Conservation (phyloP, 2,113 vertebrate genomes). For the Callipepla squamata region DNA sequence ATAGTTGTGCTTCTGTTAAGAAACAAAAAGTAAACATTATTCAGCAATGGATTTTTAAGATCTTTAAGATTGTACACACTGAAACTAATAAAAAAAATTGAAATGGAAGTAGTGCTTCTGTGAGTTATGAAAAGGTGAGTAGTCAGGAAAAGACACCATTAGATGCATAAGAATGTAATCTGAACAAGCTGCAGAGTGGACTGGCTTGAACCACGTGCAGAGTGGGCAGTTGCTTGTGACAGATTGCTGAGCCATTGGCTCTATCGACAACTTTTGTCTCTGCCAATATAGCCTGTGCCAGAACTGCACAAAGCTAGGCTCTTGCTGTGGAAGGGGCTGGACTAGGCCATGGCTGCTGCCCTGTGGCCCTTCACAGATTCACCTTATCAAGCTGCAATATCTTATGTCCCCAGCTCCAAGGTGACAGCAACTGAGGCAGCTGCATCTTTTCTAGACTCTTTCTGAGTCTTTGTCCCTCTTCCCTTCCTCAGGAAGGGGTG, state of each 20-base stretch:
- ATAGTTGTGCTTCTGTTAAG: background rate
- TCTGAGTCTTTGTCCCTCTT: background rate
- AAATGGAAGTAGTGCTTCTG: background rate
- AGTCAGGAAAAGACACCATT: background rate
- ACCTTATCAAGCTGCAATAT: fast-evolving
- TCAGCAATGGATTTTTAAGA: background rate
- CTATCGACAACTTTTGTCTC: background rate
- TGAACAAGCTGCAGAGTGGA: background rate
- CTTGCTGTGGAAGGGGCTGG: background rate
- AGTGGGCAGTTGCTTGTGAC: background rate
- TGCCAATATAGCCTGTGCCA: background rate
- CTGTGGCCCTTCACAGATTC: fast-evolving
- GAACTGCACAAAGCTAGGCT: background rate
- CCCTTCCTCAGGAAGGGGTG: background rate
- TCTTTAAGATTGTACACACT: background rate
- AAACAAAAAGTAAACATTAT: background rate
- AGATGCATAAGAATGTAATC: background rate
- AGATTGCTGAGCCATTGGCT: background rate
- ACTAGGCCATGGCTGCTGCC: background rate
- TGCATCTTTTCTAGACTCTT: background rate
- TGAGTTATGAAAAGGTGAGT: background rate
- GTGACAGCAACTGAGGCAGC: background rate
- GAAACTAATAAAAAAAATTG: background rate
- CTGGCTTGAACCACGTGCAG: background rate
- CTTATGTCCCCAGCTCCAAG: background rate